Evolutionary conservation across 2,797 vertebrate genomes (phyloP), one percentile per base, ranked within the genome.

Genomic region (Falco berigora): DNA sequence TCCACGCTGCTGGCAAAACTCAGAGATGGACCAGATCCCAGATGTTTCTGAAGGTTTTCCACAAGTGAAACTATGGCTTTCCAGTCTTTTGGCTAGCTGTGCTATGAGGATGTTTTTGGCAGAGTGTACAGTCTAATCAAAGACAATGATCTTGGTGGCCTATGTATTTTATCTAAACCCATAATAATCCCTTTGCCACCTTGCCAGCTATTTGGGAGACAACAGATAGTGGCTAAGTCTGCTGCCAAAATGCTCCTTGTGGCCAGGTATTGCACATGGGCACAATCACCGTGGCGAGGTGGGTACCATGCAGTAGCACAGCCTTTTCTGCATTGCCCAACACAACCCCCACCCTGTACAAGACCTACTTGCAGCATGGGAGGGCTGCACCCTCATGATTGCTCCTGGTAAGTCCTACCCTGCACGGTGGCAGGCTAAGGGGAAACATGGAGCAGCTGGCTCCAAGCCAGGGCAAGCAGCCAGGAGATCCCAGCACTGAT

Each of bases 291-390:
- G 0, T 12, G 46, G 62, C 50, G 62, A n/a, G 30, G 46, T 9
- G 20, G 42, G 50, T 75, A 64, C 42, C 56, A n/a, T 2, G 4
- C 28, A 62, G 42, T 46, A 88, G 58, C 46, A 34, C 50, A 52
- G 44, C n/a, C 27, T n/a, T 62, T 84, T 47, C 66, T 53, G 24
- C 22, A 5, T 58, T 47, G 47, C 38, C 23, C 25, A 66, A n/a
- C 5, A 2, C 0, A 15, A 9, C 24, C 18, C 30, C 30, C 11
- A 40, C 10, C n/a, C 52, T 49, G 12, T 17, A 14, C 0, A 0
- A 53, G 36, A 71, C 25, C 18, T 81, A 0, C 64, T 2, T 68
- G 66, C 2, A 4, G 34, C 42, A 67, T 5, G 27, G 55, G 15
- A 78, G 27, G 34, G n/a, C 38, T 59, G 83, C 42, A 81, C 17